Evolutionary conservation across 1,140 invertebrate species (phyloP).

Genomic region (Listronotus bonariensis): DNA sequence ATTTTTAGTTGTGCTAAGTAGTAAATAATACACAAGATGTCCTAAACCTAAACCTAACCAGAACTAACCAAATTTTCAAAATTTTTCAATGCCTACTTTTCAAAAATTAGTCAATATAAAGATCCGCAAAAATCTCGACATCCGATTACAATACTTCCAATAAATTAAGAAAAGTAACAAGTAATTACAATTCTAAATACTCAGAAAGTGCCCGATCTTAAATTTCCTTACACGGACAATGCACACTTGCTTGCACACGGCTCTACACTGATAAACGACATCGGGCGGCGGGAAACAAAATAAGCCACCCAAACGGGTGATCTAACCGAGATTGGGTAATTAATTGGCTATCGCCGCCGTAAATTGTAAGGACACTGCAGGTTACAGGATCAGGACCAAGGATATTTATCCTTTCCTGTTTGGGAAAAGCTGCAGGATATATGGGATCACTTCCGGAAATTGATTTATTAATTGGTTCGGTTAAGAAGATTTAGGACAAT

Average conservation of each 20-base stretch:
- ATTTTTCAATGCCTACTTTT: too few species aligned
- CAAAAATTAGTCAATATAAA: too few species aligned
- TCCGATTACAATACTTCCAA: too few species aligned
- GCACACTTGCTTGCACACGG: too few species aligned
- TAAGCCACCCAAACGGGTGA: conserved; percentile 30
- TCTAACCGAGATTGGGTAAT: conserved; percentile 35
- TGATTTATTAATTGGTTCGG: conserved; percentile 32
- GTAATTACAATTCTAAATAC: neutral
- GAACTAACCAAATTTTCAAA: too few species aligned
- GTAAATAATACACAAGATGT: too few species aligned
- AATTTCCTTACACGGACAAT: too few species aligned
- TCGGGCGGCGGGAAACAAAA: neutral
- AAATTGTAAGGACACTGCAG: conserved; percentile 33
- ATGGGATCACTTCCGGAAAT: conserved; percentile 27
- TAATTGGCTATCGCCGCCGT: conserved; percentile 36
- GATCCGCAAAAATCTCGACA: too few species aligned
- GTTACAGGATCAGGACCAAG: conserved; percentile 31
- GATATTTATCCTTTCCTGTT: conserved; percentile 27
- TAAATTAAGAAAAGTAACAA: too few species aligned
- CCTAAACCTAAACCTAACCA: too few species aligned
- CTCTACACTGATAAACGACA: conserved; percentile 27
- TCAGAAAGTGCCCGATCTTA: neutral
- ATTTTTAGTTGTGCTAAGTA: too few species aligned
- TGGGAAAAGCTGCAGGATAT: conserved; percentile 22
- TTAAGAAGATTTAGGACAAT: too few species aligned